Base-by-base conservation (phyloP, 1,140 invertebrate genomes). In the Mya arenaria region DNA sequence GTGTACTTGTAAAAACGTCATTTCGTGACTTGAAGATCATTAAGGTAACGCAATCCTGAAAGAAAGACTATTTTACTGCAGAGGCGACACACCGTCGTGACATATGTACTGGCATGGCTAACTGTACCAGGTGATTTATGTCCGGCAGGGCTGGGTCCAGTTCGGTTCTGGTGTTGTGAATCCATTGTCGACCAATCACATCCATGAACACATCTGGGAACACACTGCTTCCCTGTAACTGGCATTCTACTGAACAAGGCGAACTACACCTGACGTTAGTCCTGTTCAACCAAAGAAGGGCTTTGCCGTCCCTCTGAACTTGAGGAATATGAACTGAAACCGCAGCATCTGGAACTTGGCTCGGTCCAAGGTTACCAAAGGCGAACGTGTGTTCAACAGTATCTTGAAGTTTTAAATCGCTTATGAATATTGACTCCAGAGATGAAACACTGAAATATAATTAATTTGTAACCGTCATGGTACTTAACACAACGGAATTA, bases 311-410 rank as follows among this genome's bases (percentile, higher is more conserved):
- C 17, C 48, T 3, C 17, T 69, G 65, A 8, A 71, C 36, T 23
- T 69, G 36, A n/a, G 77, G 77, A 48, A 68, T 69, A 23, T 58
- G 36, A 19, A 80, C 44, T 37, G 48, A 23, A 8, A 80, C 32
- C n/a, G 19, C 28, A 8, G 77, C 66, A 6, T n/a, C 23, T 4
- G 77, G 77, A 1, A 80, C 30, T 17, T 32, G 65, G 36, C 77
- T 80, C 23, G 77, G 77, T 17, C 77, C 77, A 10, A 68, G 4
- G 25, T 80, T 80, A 6, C 55, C 39, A 19, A 80, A 25, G 6
- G 66, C 77, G 23, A 68, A 80, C 23, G 41, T 68, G 36, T 80
- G 77, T n/a, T 44, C 36, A 13, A 52, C 36, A 4, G 37, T 8
- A 30, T 80, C 66, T 32, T 34, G 55, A 8, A 34, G n/a, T 13